These are phyloP conservation scores for Caenorhabditis sulstoni DNA, from an alignment of 2,888 invertebrate genomes.

Conservation along the genomic window DNA sequence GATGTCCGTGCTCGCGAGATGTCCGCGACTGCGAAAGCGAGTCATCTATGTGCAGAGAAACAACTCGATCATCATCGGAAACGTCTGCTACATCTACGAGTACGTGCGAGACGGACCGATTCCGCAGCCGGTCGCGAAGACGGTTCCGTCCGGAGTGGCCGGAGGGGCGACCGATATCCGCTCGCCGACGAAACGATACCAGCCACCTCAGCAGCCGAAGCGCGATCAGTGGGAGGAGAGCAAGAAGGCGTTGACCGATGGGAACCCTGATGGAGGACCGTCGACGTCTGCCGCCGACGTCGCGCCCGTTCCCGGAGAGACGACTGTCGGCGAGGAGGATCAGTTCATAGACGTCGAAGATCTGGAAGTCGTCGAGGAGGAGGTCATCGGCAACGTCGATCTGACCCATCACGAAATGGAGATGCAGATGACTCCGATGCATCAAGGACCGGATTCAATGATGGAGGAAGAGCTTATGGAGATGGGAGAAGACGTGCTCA, in stretches of 20 bases:
- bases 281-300: slow-evolving; percentile 10
- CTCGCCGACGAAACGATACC: background rate
- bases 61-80: slow-evolving; percentile 59
- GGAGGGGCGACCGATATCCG: background rate
- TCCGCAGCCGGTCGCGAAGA: slow-evolving; percentile 52
- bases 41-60: slow-evolving; percentile 62
- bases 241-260: slow-evolving; percentile 6
- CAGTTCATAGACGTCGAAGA: slow-evolving; percentile 60
- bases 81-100: slow-evolving; percentile 68
- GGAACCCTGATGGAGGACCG: background rate
- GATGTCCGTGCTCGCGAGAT: slow-evolving; percentile 67
- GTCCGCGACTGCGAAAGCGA: slow-evolving; percentile 66
- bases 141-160: background rate
- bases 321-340: slow-evolving; percentile 31
- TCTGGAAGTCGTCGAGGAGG: slow-evolving; percentile 58
- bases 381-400: slow-evolving; percentile 43
- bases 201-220: background rate
- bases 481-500: slow-evolving; percentile 59
- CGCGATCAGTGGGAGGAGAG: slow-evolving; percentile 14
- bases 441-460: background rate
- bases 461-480: slow-evolving; percentile 29
- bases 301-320: background rate
- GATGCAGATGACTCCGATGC: slow-evolving; percentile 2
- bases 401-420: slow-evolving; percentile 34
- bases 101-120: slow-evolving; percentile 67